These are phyloP conservation scores for Echinarachnius parma DNA, from an alignment of 53 echinoderm and acorn worm genomes.

Conservation along the genomic window DNA sequence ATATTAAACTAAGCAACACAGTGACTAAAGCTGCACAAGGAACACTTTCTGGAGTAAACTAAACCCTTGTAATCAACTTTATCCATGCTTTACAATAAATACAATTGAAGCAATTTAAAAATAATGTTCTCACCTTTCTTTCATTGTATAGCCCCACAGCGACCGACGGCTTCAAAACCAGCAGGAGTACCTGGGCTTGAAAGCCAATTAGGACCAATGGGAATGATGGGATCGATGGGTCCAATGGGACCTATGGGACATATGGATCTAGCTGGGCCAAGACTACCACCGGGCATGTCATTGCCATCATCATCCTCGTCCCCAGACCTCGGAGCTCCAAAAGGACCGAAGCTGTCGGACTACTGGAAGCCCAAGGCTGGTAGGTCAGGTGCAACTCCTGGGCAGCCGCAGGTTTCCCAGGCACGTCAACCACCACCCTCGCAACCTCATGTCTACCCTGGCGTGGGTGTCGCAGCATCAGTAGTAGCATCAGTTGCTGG, in stretches of 20 bases:
- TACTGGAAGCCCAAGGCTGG: constrained; percentile 90
- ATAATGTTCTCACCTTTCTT: neutral
- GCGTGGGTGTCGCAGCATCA: constrained; percentile 13
- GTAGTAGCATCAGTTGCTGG: constrained; percentile 35
- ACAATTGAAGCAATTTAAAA: too few species aligned
- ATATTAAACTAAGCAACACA: too few species aligned
- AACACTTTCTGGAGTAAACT: too few species aligned
- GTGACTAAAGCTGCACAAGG: too few species aligned
- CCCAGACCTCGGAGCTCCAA: constrained; percentile 36
- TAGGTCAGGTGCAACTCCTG: neutral
- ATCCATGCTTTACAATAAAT: too few species aligned
- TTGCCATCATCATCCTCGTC: neutral
- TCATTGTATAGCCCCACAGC: constrained; percentile 55
- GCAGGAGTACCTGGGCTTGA: constrained; percentile 14
- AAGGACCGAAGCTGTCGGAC: constrained; percentile 84
- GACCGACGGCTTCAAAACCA: constrained; percentile 59
- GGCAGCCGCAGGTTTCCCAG: neutral
- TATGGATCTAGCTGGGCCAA: constrained; percentile 2
- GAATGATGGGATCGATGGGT: constrained; percentile 13
- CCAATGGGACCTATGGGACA: constrained; percentile 22
- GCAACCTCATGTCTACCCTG: constrained; percentile 34
- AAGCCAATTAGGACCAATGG: neutral
- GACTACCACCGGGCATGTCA: neutral
- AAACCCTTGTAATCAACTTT: too few species aligned
- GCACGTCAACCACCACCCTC: constrained; percentile 7